Evolutionary conservation across 37 sponge, comb jelly and placozoan genomes (phyloP), one percentile per base, ranked within the genome.

Genomic region (Cladorhizidae sp.): DNA sequence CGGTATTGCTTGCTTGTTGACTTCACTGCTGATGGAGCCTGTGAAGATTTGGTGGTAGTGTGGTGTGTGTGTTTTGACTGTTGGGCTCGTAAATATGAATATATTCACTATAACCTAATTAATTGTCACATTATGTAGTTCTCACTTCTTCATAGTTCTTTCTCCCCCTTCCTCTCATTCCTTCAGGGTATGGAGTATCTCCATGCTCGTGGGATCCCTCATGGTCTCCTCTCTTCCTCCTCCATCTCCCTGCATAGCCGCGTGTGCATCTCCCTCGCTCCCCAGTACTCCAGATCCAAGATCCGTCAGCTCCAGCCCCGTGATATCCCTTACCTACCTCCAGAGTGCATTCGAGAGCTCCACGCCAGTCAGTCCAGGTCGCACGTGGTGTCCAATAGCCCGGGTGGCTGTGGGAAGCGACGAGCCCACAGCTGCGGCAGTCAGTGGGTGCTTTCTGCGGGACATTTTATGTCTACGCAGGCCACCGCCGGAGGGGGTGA

Each of bases 101-200:
- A 45, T 45, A 9, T 12, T 45, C 8, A 9, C 49, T 12, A 12
- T 45, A 45, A 45, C 31, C 67, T 67, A 35, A 5, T 38, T 67
- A n/a, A n/a, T 38, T 67, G 28, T 67, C 67, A 32, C 37, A 32
- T 28, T 67, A 21, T 67, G 5, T 67, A 21, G 5, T 7, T 67
- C 37, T 67, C 35, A 26, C 67, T 11, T 28, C 26, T n/a, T n/a
- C n/a, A n/a, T n/a, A n/a, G n/a, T n/a, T n/a, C n/a, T n/a, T 38
- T 31, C 37, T 71, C n/a, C 37, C 71, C 37, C 43, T 41, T 39
- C 37, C 71, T 15, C 45, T 41, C 37, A 5, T 38, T 71, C 45
- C 59, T 39, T 26, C 78, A 88, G 88, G 88, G 88, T 32, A 88
- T 88, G 88, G 83, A 77, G 82, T 88, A 88, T 64, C 83, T 88